Evolutionary conservation across 1,140 invertebrate species (phyloP).

Genomic region (Antheraea pernyi): DNA sequence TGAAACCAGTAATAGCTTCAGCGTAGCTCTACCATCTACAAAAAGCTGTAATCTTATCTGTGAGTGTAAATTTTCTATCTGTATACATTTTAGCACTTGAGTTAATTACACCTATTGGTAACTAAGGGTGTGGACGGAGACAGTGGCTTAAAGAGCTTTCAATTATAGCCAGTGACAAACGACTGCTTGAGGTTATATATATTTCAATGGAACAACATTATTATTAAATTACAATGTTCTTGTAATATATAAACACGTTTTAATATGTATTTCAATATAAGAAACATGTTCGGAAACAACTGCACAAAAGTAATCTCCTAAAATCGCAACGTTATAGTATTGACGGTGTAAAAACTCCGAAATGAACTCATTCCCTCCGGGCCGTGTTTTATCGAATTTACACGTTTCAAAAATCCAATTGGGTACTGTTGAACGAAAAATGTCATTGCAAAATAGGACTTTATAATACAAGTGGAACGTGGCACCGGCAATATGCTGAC

Average conservation of each 20-base stretch:
- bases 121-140: too few species aligned
- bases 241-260: neutral
- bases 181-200: too few species aligned
- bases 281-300: neutral
- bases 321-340: neutral
- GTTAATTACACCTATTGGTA: too few species aligned
- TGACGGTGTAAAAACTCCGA: neutral
- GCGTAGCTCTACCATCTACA: too few species aligned
- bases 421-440: conserved; percentile 58
- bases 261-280: too few species aligned
- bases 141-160: too few species aligned
- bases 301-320: neutral
- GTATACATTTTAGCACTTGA: too few species aligned
- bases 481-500: conserved; percentile 63
- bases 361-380: conserved; percentile 25
- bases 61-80: too few species aligned
- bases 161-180: too few species aligned
- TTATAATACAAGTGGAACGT: conserved; percentile 64
- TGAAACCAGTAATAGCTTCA: too few species aligned
- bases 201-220: neutral
- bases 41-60: too few species aligned
- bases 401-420: conserved; percentile 72
- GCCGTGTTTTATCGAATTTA: conserved; percentile 64
- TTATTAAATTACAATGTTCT: neutral
- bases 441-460: conserved; percentile 66